Conservation (phyloP, 2,888 invertebrate species). For the Tenodera sinensis region DNA sequence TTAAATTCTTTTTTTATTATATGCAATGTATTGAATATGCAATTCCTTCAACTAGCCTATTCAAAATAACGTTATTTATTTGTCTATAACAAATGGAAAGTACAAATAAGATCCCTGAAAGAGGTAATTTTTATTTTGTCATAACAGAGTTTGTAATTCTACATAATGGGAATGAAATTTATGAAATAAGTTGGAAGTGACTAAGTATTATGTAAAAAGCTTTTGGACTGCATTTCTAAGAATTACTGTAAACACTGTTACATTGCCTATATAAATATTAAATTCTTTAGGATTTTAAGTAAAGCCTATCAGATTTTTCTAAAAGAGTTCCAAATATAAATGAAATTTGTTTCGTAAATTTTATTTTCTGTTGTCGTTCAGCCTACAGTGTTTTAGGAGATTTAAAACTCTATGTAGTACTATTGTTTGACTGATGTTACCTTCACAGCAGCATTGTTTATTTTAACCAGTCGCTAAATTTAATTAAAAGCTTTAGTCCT, state of each 20-base stretch:
- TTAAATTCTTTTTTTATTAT: not conserved
- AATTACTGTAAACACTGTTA: too few relatives aligned
- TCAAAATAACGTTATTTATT: not conserved
- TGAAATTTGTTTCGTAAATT: too few relatives aligned
- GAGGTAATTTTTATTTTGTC: conserved; percentile 5
- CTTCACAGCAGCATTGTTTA: too few relatives aligned
- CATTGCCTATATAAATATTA: too few relatives aligned
- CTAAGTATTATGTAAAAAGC: not conserved
- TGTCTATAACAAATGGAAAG: conserved; percentile 10
- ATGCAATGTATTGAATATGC: not conserved
- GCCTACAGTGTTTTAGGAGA: too few relatives aligned
- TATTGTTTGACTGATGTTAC: too few relatives aligned
- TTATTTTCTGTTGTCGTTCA: too few relatives aligned
- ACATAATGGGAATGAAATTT: not conserved
- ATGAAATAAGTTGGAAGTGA: not conserved
- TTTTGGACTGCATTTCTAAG: not conserved
- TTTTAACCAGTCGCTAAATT: not conserved
- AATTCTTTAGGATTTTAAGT: too few relatives aligned
- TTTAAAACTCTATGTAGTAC: too few relatives aligned
- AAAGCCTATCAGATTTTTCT: too few relatives aligned
- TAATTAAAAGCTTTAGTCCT: not conserved
- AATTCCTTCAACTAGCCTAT: not conserved
- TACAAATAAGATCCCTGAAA: conserved; percentile 17
- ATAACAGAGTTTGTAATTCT: not conserved
- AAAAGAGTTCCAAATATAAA: too few relatives aligned